phyloP scores from a whole-genome alignment of 1,140 invertebrate species.

The Harlomillsia oculata region DNA sequence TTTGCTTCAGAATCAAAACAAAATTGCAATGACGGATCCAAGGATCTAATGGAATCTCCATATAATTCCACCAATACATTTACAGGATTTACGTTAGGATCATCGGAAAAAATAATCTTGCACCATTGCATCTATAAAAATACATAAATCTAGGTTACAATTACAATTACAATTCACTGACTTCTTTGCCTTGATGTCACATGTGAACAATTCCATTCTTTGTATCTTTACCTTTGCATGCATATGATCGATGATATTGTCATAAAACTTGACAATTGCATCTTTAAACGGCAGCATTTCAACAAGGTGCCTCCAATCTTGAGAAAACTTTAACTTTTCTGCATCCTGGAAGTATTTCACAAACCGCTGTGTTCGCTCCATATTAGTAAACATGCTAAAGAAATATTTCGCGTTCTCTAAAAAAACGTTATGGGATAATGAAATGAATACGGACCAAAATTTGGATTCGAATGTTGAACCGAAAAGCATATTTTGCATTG shows the following conservation, averaged over 20 bases:
- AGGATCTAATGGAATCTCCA: constrained; percentile 18
- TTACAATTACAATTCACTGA: too few species aligned
- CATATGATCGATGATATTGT: constrained; percentile 29
- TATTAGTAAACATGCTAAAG: constrained; percentile 32
- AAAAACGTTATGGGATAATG: not conserved
- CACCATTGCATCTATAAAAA: constrained; percentile 31
- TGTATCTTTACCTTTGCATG: constrained; percentile 23
- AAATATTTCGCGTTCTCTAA: constrained; percentile 32
- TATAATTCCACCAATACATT: constrained; percentile 32
- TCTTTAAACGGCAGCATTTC: constrained; percentile 32
- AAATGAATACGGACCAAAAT: not conserved
- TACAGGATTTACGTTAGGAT: constrained; percentile 1
- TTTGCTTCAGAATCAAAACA: constrained; percentile 33
- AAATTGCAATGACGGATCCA: constrained; percentile 32
- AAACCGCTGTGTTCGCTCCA: constrained; percentile 29
- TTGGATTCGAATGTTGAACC: not conserved
- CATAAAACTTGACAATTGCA: constrained; percentile 27
- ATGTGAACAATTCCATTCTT: too few species aligned
- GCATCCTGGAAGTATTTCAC: constrained; percentile 35
- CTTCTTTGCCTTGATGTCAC: too few species aligned
- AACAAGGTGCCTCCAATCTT: constrained; percentile 32
- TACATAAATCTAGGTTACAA: not conserved
- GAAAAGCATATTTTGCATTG: not conserved
- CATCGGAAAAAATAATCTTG: constrained; percentile 27
- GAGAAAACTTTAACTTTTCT: constrained; percentile 31